Conservation (phyloP, 2,888 invertebrate genomes). For the Phrixothrix hirtus region DNA sequence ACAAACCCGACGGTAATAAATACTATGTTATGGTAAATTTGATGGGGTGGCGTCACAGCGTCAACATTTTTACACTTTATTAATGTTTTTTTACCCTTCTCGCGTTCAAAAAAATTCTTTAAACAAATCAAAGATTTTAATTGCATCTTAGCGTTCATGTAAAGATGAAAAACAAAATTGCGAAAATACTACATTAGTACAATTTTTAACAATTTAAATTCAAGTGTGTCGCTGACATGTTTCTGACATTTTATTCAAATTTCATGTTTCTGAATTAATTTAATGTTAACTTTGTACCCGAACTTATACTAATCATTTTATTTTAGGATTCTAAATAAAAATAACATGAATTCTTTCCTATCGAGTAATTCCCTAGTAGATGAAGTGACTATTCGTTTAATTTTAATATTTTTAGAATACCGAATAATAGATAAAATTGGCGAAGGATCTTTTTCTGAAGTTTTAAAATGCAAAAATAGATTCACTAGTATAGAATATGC, state of each 20-base stretch:
- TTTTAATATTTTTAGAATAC: conserved; percentile 58
- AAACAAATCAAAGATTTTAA: too few relatives aligned
- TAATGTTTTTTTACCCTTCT: too few relatives aligned
- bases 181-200: too few relatives aligned
- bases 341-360: conserved; percentile 15
- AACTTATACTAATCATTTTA: not conserved
- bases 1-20: too few relatives aligned
- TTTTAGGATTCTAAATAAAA: conserved; percentile 1
- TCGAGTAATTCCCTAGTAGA: conserved; percentile 9
- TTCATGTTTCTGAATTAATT: conserved; percentile 7
- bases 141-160: too few relatives aligned
- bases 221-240: too few relatives aligned
- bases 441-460: conserved; percentile 72
- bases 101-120: too few relatives aligned
- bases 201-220: too few relatives aligned
- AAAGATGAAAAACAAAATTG: too few relatives aligned
- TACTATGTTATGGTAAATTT: too few relatives aligned
- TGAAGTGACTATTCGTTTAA: not conserved
- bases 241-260: not conserved
- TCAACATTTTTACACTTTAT: too few relatives aligned
- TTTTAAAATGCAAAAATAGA: conserved; percentile 66
- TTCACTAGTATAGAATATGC: conserved; percentile 62
- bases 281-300: not conserved
- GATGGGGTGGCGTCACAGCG: too few relatives aligned
- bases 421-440: conserved; percentile 67